A percentile compares a stretch with the other conserved stretches of the same genome.
These are phyloP conservation scores for Andrena trimmerana DNA, from an alignment of 2,888 invertebrate species.

Conservation along the genomic window DNA sequence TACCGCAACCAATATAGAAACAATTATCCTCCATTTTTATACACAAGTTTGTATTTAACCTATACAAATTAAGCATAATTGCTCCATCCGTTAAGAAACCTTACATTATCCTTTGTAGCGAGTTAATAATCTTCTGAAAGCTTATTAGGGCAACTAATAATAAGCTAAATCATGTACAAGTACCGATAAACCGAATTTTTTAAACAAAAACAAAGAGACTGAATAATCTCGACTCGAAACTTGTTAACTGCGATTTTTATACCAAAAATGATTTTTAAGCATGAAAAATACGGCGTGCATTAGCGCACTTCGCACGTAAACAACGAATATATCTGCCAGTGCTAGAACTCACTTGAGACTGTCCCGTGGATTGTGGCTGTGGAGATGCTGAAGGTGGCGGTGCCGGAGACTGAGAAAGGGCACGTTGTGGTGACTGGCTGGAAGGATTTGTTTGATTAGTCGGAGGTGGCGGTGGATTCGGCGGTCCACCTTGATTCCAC, in stretches of 20 bases:
- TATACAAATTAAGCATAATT: neutral
- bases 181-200: neutral
- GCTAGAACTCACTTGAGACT: conserved; percentile 77
- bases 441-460: conserved; percentile 81
- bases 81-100: too few relatives aligned
- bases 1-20: neutral
- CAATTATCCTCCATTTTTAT: neutral
- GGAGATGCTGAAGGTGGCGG: conserved; percentile 84
- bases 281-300: neutral
- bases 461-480: conserved; percentile 82
- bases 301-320: neutral
- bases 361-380: conserved; percentile 81
- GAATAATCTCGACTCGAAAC: too few relatives aligned
- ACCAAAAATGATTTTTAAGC: too few relatives aligned
- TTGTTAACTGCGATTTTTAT: too few relatives aligned
- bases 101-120: neutral
- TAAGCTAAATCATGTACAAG: neutral
- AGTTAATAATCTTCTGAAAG: neutral
- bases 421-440: conserved; percentile 83
- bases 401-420: conserved; percentile 84
- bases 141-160: neutral
- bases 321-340: neutral
- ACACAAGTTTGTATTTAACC: neutral
- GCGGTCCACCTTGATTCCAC: conserved; percentile 82
- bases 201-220: neutral